Percentiles rank a stretch among this genome's conserved stretches.
These are phyloP conservation scores for Bombus turneri DNA, from an alignment of 1,140 invertebrate species.

Conservation along the genomic window DNA sequence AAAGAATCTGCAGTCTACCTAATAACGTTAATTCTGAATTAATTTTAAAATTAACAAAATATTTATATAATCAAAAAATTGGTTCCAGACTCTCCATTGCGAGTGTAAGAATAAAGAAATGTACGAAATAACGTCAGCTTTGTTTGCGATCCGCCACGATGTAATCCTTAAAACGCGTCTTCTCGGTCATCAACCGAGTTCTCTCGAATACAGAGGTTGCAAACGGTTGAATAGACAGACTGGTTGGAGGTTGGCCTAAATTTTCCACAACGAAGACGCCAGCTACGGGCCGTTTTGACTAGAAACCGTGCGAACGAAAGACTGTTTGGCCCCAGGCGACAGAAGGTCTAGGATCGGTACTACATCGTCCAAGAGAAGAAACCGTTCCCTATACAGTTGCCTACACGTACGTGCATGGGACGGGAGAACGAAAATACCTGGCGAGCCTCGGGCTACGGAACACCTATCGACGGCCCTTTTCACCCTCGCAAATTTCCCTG, in stretches of 20 bases:
- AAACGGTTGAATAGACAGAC: conserved; percentile 50
- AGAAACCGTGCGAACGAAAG: conserved; percentile 34
- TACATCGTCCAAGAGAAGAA: not conserved
- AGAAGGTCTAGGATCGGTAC: conserved; percentile 44
- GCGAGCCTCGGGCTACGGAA: conserved; percentile 19
- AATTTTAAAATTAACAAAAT: no score
- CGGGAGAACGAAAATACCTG: conserved; percentile 48
- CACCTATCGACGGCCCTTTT: conserved; percentile 45
- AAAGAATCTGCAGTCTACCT: no score
- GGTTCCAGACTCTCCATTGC: no score
- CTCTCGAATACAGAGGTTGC: not conserved
- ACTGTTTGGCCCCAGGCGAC: conserved; percentile 38
- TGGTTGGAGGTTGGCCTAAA: conserved; percentile 51
- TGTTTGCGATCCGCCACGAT: not conserved
- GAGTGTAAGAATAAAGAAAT: no score
- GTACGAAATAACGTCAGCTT: conserved; percentile 13
- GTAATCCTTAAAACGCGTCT: not conserved
- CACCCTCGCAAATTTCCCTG: conserved; percentile 5
- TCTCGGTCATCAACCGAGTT: not conserved
- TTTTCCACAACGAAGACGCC: conserved; percentile 47
- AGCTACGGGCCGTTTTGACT: not conserved
- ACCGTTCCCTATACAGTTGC: not conserved
- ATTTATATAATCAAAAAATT: no score
- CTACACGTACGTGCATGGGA: conserved; percentile 13
- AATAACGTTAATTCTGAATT: no score